A percentile compares a stretch with the other conserved stretches of the same genome.
Evolutionary conservation across 1,140 invertebrate genomes (phyloP).

Genomic region (Matsumurasca onukii): DNA sequence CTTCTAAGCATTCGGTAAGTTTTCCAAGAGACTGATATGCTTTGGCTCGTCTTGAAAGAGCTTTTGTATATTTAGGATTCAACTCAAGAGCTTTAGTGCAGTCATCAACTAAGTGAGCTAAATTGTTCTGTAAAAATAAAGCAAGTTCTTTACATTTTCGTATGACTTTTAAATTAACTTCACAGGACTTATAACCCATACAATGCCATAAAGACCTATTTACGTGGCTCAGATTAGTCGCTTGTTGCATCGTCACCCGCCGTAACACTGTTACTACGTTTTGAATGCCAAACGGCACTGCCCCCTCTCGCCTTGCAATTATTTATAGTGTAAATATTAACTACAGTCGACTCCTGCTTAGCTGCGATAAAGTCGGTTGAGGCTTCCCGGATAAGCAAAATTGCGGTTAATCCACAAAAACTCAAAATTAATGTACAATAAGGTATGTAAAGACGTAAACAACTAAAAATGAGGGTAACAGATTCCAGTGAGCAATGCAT

Average conservation of each 20-base stretch:
- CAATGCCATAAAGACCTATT: neutral
- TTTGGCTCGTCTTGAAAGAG: slow-evolving; percentile 78
- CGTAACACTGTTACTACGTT: neutral
- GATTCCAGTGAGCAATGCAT: no score
- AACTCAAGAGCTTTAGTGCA: slow-evolving; percentile 82
- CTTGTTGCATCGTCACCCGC: neutral
- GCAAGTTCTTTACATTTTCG: no score
- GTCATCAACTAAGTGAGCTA: slow-evolving; percentile 80
- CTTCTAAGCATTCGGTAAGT: slow-evolving; percentile 79
- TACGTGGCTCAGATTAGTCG: neutral
- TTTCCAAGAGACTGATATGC: slow-evolving; percentile 79
- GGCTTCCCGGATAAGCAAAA: no score
- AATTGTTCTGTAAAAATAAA: slow-evolving; percentile 67
- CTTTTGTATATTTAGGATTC: slow-evolving; percentile 89
- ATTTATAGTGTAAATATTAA: no score
- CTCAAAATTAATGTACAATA: no score
- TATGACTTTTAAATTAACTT: neutral
- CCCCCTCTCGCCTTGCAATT: no score
- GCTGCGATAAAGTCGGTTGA: no score
- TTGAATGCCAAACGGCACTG: neutral
- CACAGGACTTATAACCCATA: neutral
- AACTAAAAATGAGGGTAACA: no score
- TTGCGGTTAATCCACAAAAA: no score
- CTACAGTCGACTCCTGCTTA: no score
- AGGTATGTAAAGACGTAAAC: no score